These are phyloP conservation scores for Epizoanthus fatuus DNA, from an alignment of 92 coral and sea anemone species.

Conservation along the genomic window DNA sequence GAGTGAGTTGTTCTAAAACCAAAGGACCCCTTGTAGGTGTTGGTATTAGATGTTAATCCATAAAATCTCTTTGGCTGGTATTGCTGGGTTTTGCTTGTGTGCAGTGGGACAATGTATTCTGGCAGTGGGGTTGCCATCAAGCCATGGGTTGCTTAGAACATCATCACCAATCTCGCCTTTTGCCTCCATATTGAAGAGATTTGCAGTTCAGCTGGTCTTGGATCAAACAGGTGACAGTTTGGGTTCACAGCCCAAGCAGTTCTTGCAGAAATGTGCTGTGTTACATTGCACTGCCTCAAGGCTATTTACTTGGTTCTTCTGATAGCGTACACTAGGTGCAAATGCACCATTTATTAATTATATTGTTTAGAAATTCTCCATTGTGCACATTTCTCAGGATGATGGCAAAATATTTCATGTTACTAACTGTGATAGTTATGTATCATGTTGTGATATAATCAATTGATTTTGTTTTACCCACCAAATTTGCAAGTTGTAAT, in stretches of 20 bases:
- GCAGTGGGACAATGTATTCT: conserved; percentile 1
- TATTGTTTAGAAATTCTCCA: too few relatives aligned
- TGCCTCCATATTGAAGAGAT: background rate
- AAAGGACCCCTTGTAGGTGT: background rate
- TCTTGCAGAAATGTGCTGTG: background rate
- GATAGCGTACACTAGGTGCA: background rate
- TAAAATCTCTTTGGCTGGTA: conserved; percentile 20
- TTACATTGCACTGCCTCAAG: conserved; percentile 12
- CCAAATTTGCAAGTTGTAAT: too few relatives aligned
- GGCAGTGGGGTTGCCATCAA: background rate
- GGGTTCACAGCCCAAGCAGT: background rate
- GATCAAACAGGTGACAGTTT: conserved; percentile 3
- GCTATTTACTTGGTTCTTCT: background rate
- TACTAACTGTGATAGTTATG: too few relatives aligned
- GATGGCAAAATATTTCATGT: too few relatives aligned
- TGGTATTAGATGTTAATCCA: background rate
- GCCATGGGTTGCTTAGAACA: background rate
- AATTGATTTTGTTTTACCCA: too few relatives aligned
- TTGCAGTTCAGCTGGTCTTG: conserved; percentile 1
- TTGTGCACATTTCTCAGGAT: too few relatives aligned
- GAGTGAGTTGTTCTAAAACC: background rate
- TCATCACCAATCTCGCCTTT: background rate
- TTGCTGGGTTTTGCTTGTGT: conserved; percentile 8
- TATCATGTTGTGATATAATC: too few relatives aligned
- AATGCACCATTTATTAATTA: too few relatives aligned